A percentile compares a stretch with the other conserved stretches of the same genome.
Evolutionary conservation across 2,888 invertebrate genomes (phyloP).

Genomic region (Erannis defoliaria): DNA sequence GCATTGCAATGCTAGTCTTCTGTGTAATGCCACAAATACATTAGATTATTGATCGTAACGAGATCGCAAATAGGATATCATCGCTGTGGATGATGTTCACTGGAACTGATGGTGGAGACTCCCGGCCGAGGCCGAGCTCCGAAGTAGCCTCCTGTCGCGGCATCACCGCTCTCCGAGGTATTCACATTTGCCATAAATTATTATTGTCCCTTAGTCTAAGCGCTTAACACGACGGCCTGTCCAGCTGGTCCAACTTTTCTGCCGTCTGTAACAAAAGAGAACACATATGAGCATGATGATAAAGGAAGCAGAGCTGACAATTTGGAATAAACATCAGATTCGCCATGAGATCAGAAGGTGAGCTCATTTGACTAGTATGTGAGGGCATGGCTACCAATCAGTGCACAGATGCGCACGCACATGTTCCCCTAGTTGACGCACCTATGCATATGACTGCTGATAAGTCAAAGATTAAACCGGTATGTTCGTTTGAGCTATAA

Average conservation of each 20-base stretch:
- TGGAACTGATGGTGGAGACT: constrained; percentile 70
- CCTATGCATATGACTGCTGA: constrained; percentile 50
- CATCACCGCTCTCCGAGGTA: constrained; percentile 67
- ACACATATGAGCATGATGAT: constrained; percentile 52
- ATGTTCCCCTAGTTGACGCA: constrained; percentile 57
- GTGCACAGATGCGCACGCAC: constrained; percentile 78
- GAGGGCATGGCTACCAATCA: constrained; percentile 65
- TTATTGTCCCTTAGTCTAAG: constrained; percentile 71
- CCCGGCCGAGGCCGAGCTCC: constrained; percentile 45
- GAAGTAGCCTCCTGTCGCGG: constrained; percentile 51
- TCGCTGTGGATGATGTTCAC: constrained; percentile 76
- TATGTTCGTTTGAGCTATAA: constrained; percentile 37
- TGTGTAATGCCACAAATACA: constrained; percentile 82
- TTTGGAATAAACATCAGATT: constrained; percentile 49
- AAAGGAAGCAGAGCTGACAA: constrained; percentile 24
- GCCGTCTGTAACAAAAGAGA: constrained; percentile 87
- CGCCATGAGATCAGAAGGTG: constrained; percentile 58
- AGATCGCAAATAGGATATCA: constrained; percentile 85
- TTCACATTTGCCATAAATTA: constrained; percentile 78
- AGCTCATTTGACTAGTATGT: constrained; percentile 56
- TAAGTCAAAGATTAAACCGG: constrained; percentile 45
- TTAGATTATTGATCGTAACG: constrained; percentile 84
- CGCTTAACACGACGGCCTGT: constrained; percentile 85
- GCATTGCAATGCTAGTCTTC: constrained; percentile 84
- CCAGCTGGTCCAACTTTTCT: constrained; percentile 88